Evolutionary conservation across 2,113 vertebrate species (phyloP).

Genomic region (Megaceryle torquata): DNA sequence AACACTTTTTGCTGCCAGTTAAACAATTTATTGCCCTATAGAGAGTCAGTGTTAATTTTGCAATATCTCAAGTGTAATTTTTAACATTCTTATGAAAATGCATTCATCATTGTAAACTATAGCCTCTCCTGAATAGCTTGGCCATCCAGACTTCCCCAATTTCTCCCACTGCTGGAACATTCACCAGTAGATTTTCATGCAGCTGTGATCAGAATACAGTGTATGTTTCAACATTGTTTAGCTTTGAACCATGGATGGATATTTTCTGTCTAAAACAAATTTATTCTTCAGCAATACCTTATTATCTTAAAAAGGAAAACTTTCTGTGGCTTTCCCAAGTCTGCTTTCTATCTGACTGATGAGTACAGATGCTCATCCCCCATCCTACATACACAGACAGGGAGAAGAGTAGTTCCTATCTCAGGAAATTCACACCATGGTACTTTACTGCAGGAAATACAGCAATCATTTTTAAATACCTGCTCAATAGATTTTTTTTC

Average conservation of each 20-base stretch:
- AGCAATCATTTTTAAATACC: neutral
- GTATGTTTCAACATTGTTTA: neutral
- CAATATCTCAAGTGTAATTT: neutral
- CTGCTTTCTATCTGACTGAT: neutral
- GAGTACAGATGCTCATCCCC: fast-evolving
- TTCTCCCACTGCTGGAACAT: neutral
- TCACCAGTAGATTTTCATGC: neutral
- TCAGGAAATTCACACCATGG: neutral
- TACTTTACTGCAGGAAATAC: neutral
- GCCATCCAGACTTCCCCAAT: neutral
- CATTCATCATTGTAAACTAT: neutral
- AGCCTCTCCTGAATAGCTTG: neutral
- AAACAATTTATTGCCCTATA: neutral
- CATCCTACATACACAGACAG: neutral
- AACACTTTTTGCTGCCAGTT: neutral
- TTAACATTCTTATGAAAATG: neutral
- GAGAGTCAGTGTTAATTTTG: neutral
- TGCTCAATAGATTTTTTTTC: neutral
- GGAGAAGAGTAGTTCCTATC: neutral
- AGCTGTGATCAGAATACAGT: neutral
- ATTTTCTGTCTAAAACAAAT: neutral
- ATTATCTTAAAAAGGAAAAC: neutral
- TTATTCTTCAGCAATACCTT: neutral
- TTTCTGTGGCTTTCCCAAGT: neutral
- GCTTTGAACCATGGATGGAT: neutral